Percentiles rank a stretch among this genome's conserved stretches.
phyloP scores from a whole-genome alignment of 2,888 invertebrate species.

The Ephialtes manifestator region DNA sequence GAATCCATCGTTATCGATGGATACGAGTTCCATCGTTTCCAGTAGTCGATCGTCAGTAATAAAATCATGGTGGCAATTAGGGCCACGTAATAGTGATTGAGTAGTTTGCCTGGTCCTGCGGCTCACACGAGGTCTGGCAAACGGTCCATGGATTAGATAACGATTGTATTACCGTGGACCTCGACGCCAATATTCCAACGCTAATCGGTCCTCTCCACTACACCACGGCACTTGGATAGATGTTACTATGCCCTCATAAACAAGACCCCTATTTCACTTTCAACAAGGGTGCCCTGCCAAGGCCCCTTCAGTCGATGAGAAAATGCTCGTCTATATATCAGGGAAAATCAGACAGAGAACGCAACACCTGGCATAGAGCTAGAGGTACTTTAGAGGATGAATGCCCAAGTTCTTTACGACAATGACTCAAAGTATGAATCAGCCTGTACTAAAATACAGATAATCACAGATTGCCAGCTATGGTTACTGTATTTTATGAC shows the following conservation, averaged over 20 bases:
- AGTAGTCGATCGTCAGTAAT: slow-evolving; percentile 13
- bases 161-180: slow-evolving; percentile 65
- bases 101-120: slow-evolving; percentile 13
- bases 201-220: slow-evolving; percentile 16
- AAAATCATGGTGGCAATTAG: slow-evolving; percentile 50
- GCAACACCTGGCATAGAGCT: slow-evolving; percentile 18
- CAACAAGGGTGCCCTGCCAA: slow-evolving; percentile 36
- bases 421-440: slow-evolving; percentile 42
- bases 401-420: background rate
- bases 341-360: slow-evolving; percentile 22
- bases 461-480: slow-evolving; percentile 7
- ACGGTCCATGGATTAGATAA: slow-evolving; percentile 66
- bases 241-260: slow-evolving; percentile 40
- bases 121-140: slow-evolving; percentile 42
- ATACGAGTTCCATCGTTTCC: slow-evolving; percentile 1
- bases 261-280: slow-evolving; percentile 29
- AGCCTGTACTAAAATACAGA: slow-evolving; percentile 28
- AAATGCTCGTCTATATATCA: slow-evolving; percentile 19
- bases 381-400: slow-evolving; percentile 36
- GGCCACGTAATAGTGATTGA: slow-evolving; percentile 26
- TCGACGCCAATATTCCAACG: slow-evolving; percentile 12
- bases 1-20: background rate
- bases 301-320: slow-evolving; percentile 46
- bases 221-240: background rate
- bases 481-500: slow-evolving; percentile 2